A percentile compares a stretch with the other conserved stretches of the same genome.
These are phyloP conservation scores for Brienomyrus brachyistius DNA, from an alignment of 2,113 vertebrate species.

Conservation along the genomic window DNA sequence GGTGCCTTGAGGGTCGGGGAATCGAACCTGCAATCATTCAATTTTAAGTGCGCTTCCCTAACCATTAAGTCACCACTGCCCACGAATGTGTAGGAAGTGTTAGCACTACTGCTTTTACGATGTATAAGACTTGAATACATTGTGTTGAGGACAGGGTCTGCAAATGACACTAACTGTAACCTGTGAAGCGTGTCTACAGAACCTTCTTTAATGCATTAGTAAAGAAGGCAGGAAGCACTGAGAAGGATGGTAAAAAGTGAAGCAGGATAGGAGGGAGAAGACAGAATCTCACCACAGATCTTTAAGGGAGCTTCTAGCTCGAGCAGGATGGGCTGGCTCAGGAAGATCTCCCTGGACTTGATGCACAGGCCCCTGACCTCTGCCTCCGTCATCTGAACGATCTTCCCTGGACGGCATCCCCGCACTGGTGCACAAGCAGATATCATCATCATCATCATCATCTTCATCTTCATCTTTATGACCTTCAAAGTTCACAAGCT, in stretches of 20 bases:
- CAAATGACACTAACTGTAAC: neutral
- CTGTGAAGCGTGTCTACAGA: neutral
- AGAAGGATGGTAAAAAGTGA: neutral
- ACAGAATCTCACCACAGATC: conserved; percentile 73
- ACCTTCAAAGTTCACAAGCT: neutral
- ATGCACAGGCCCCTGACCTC: conserved; percentile 90
- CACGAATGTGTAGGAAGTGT: neutral
- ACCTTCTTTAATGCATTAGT: neutral
- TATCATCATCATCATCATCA: neutral
- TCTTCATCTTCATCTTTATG: neutral
- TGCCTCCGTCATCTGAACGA: conserved; percentile 90
- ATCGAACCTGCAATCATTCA: no score
- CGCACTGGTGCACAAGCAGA: conserved; percentile 58
- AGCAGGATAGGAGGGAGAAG: neutral
- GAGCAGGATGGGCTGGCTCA: conserved; percentile 90
- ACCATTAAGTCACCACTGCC: no score
- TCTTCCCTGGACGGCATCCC: conserved; percentile 92
- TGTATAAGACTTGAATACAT: neutral
- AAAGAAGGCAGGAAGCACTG: neutral
- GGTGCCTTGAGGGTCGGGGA: no score
- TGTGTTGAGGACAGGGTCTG: neutral
- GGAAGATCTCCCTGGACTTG: conserved; percentile 92
- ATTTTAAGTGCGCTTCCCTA: no score
- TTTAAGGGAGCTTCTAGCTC: conserved; percentile 90
- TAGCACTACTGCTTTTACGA: neutral